Percentiles rank a stretch among this genome's conserved stretches.
Evolutionary conservation across 1,140 invertebrate genomes (phyloP).

Genomic region (Homalodisca vitripennis): DNA sequence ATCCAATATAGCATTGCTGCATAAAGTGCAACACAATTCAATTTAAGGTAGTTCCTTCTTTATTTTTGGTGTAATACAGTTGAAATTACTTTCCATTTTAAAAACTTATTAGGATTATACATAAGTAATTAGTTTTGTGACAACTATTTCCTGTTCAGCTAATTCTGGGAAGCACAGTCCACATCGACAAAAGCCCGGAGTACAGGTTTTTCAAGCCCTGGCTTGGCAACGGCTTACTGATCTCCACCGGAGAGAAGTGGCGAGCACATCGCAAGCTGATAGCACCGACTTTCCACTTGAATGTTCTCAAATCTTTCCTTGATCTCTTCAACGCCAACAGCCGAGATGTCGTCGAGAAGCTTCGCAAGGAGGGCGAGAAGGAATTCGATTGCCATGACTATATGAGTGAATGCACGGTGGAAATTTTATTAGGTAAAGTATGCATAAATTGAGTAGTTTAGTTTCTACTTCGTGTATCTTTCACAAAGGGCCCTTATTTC

Average conservation of each 20-base stretch:
- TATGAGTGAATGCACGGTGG: conserved; percentile 80
- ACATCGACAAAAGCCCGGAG: conserved; percentile 79
- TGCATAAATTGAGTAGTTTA: not conserved
- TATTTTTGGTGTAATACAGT: no score
- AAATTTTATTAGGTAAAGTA: conserved; percentile 74
- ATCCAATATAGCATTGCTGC: no score
- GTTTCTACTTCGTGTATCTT: no score
- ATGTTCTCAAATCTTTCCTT: conserved; percentile 86
- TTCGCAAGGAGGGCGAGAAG: conserved; percentile 62
- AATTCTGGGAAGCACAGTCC: conserved; percentile 65
- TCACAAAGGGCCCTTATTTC: no score
- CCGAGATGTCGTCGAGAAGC: conserved; percentile 62
- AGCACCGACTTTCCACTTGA: conserved; percentile 91
- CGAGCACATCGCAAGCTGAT: conserved; percentile 80
- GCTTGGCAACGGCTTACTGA: conserved; percentile 84
- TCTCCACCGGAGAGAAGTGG: conserved; percentile 72
- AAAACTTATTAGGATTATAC: no score
- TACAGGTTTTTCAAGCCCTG: conserved; percentile 79
- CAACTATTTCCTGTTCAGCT: conserved; percentile 40
- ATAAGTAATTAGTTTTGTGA: no score
- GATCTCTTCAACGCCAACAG: conserved; percentile 85
- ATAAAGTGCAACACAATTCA: no score
- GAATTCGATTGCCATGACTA: conserved; percentile 81
- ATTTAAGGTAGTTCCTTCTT: no score
- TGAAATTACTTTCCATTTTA: no score